These are phyloP conservation scores for Chaetorhynchus papuensis DNA, from an alignment of 2,113 vertebrate genomes.

Conservation along the genomic window DNA sequence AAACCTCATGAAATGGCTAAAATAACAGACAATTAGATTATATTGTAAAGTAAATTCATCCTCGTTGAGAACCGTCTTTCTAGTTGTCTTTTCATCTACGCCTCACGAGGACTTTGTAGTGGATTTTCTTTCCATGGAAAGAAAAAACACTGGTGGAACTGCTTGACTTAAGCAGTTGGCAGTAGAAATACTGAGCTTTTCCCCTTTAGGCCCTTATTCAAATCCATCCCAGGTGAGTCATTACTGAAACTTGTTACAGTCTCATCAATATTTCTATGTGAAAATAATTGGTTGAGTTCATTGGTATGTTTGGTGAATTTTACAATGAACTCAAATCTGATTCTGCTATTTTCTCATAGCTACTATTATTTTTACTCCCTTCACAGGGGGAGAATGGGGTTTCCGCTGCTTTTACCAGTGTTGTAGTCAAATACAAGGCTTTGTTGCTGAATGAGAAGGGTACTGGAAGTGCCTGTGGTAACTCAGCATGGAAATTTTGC, in stretches of 20 bases:
- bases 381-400: neutral
- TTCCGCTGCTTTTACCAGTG: neutral
- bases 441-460: neutral
- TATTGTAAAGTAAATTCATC: constrained; percentile 35
- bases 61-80: neutral
- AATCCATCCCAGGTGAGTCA: neutral
- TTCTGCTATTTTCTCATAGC: neutral
- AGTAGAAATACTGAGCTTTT: neutral
- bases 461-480: neutral
- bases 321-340: neutral
- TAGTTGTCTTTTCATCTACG: neutral
- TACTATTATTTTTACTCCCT: neutral
- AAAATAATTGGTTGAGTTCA: neutral
- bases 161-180: neutral
- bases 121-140: constrained; percentile 15
- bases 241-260: neutral
- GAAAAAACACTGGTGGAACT: neutral
- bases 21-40: constrained; percentile 51
- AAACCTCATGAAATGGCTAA: constrained; percentile 22
- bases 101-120: neutral
- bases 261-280: neutral
- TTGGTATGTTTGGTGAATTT: neutral
- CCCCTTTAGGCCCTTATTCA: neutral
- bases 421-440: neutral
- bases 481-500: neutral